phyloP scores from a whole-genome alignment of 2,113 vertebrate species.

The Toxotes chatareus region DNA sequence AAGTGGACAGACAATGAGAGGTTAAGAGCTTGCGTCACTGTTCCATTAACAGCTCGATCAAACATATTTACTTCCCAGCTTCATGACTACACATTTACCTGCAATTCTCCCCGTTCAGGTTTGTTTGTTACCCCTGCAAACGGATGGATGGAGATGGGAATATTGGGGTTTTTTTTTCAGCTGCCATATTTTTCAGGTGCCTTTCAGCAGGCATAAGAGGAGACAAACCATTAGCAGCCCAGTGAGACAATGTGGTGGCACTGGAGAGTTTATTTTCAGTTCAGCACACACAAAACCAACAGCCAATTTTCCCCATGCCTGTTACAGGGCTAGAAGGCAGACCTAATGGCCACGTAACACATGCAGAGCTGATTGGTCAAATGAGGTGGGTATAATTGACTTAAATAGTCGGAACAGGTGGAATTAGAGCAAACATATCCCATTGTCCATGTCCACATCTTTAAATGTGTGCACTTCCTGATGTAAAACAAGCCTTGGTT shows the following conservation, averaged over 20 bases:
- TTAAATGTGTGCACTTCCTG: background rate
- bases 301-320: slow-evolving; percentile 54
- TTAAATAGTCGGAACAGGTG: slow-evolving; percentile 32
- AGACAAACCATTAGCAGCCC: slow-evolving; percentile 60
- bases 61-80: slow-evolving; percentile 7
- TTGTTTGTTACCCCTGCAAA: slow-evolving; percentile 25
- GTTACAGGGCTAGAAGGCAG: slow-evolving; percentile 28
- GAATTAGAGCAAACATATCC: slow-evolving; percentile 25
- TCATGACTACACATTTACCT: background rate
- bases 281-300: slow-evolving; percentile 37
- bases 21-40: slow-evolving; percentile 10
- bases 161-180: background rate
- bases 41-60: slow-evolving; percentile 19
- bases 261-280: slow-evolving; percentile 57
- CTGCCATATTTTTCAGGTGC: slow-evolving; percentile 40
- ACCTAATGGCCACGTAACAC: slow-evolving; percentile 46
- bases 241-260: slow-evolving; percentile 46
- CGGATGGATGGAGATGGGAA: slow-evolving; percentile 7
- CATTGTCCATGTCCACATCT: background rate
- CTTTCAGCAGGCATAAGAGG: slow-evolving; percentile 47
- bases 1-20: slow-evolving; percentile 26
- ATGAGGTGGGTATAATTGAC: slow-evolving; percentile 48
- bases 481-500: background rate
- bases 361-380: slow-evolving; percentile 47
- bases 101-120: slow-evolving; percentile 12